These are phyloP conservation scores for Liolophura sinensis DNA, from an alignment of 1,140 invertebrate species.

Conservation along the genomic window DNA sequence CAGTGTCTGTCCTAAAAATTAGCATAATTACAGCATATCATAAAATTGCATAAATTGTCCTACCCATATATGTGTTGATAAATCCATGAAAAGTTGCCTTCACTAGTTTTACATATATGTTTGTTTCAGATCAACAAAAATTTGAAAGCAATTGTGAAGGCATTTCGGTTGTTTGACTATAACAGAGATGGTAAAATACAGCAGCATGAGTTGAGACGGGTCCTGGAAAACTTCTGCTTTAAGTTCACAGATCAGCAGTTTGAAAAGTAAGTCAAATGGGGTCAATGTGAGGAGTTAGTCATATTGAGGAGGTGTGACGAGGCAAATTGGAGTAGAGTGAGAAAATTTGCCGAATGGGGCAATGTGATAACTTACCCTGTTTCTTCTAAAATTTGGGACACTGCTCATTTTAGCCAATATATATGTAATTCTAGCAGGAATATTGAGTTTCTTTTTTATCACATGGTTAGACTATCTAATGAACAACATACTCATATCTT, in stretches of 20 bases:
- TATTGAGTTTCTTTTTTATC: too few relatives aligned
- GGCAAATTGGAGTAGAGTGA: background rate
- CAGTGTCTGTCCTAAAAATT: too few relatives aligned
- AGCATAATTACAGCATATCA: too few relatives aligned
- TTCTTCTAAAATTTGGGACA: too few relatives aligned
- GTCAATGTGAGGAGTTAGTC: background rate
- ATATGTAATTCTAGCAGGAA: too few relatives aligned
- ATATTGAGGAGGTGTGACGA: background rate
- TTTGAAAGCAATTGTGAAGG: constrained; percentile 46
- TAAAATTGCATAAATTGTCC: too few relatives aligned
- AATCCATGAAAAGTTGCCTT: background rate
- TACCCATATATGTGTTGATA: too few relatives aligned
- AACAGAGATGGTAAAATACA: constrained; percentile 54
- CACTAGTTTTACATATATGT: background rate
- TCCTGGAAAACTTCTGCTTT: constrained; percentile 51
- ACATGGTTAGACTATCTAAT: too few relatives aligned
- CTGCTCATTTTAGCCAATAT: too few relatives aligned
- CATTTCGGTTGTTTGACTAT: constrained; percentile 52
- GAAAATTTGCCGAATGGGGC: too few relatives aligned
- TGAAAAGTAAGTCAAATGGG: constrained; percentile 41
- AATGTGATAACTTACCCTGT: too few relatives aligned
- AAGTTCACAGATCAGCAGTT: constrained; percentile 50
- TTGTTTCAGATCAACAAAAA: constrained; percentile 43
- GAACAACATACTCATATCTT: too few relatives aligned
- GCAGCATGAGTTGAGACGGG: constrained; percentile 45